Evolutionary conservation across 2,797 vertebrate species (phyloP).

Genomic region (Iguana delicatissima): DNA sequence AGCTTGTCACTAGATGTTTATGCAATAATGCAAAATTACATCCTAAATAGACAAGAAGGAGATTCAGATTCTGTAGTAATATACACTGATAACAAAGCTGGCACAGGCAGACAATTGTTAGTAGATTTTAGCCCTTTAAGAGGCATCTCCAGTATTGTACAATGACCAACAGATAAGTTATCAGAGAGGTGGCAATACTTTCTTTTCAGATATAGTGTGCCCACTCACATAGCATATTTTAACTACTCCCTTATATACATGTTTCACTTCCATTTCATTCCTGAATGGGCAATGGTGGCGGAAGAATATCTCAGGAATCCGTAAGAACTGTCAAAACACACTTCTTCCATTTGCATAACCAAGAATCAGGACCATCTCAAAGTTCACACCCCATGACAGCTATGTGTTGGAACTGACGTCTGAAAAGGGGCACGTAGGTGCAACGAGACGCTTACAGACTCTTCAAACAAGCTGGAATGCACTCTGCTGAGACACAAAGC

Average conservation of each 20-base stretch:
- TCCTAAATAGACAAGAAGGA: background rate
- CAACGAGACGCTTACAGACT: background rate
- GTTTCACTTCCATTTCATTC: background rate
- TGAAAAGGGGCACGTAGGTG: background rate
- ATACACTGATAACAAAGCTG: slow-evolving; percentile 27
- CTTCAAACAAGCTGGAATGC: background rate
- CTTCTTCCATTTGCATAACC: background rate
- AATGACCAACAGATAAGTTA: background rate
- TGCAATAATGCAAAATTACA: background rate
- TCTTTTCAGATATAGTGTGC: background rate
- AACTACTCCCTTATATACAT: background rate
- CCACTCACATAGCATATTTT: background rate
- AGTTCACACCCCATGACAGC: too few relatives aligned
- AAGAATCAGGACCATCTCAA: background rate
- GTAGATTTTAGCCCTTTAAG: background rate
- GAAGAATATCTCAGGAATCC: background rate
- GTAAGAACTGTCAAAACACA: too few relatives aligned
- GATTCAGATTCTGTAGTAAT: slow-evolving; percentile 30
- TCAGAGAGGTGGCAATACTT: background rate
- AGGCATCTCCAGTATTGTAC: background rate
- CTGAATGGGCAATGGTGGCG: background rate
- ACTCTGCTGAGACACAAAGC: background rate
- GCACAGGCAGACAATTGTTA: background rate
- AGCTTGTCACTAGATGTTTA: slow-evolving; percentile 23
- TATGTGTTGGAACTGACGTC: background rate